Base-by-base conservation (phyloP, 2,888 invertebrate genomes). In the Antitype chi region DNA sequence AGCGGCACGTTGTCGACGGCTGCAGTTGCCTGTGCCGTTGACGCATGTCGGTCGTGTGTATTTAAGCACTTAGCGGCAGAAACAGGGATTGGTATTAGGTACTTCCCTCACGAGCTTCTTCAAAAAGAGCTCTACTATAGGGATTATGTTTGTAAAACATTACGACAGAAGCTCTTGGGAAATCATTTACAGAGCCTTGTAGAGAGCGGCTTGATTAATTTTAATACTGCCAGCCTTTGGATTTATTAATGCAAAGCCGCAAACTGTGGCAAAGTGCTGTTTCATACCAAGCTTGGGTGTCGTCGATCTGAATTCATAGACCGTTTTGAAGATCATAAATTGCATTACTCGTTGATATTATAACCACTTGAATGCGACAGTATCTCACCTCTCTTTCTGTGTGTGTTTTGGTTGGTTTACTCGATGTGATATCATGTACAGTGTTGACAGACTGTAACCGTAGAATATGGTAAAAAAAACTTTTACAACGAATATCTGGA, bases 91-190 rank as follows among this genome's bases (percentile, higher is more conserved):
- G 28, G 20, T 28, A 20, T 2, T 60, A 28, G 5, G 11, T 32
- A 23, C 20, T 32, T 59, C 28, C 11, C 59, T 20, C 9, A 59
- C 59, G 59, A 59, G 59, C 17, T 25, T 2, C 53, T 47, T 47
- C 43, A 47, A 47, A 23, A 55, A 55, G 5, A 55, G 7, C 52
- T 49, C 69, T 25, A 25, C 20, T 8, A 43, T 62, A 63, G n/a
- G 23, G 43, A 66, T 66, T 70, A 38, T 63, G 66, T 70, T 28
- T 28, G 25, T 43, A 25, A 25, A 68, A 70, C 28, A 47, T 70
- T 47, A 28, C 4, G 47, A 32, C 11, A 76, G 7, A 17, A 32
- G 11, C 79, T 76, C 76, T 17, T 25, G 79, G 76, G 79, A 76
- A 76, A 76, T 76, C 69, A 76, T 67, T 52, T 38, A 28, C 59